phyloP scores from a whole-genome alignment of 1,140 invertebrate genomes.

The Drosophila kepulauana region DNA sequence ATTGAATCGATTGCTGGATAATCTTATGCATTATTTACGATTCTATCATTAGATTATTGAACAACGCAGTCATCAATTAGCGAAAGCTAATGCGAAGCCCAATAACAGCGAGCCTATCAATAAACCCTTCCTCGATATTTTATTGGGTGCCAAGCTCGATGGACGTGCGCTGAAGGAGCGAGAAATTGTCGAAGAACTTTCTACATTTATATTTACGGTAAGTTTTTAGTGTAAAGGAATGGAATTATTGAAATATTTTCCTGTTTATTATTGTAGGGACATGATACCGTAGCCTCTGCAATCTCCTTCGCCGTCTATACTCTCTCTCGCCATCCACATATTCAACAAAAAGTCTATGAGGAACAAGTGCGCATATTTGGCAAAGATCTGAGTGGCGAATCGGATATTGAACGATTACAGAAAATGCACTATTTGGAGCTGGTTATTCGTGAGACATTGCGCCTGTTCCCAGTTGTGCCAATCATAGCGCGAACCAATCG shows the following conservation, averaged over 20 bases:
- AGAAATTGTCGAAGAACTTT: conserved; percentile 90
- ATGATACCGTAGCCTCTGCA: conserved; percentile 72
- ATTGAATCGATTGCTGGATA: not conserved
- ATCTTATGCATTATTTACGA: not conserved
- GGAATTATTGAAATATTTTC: not conserved
- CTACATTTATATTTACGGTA: conserved; percentile 92
- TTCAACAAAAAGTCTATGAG: conserved; percentile 86
- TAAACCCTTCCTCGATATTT: conserved; percentile 70
- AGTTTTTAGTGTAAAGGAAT: conserved; percentile 12
- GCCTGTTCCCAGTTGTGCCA: conserved; percentile 91
- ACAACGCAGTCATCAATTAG: conserved; percentile 49
- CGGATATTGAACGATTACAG: conserved; percentile 85
- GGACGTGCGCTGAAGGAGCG: conserved; percentile 87
- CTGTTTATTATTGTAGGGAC: conserved; percentile 86
- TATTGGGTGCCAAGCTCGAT: conserved; percentile 85
- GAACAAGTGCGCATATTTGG: conserved; percentile 87
- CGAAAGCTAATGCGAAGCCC: not conserved
- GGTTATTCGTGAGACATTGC: conserved; percentile 89
- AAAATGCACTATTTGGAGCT: conserved; percentile 89
- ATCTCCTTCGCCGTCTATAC: conserved; percentile 77
- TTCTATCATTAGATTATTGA: conserved; percentile 50
- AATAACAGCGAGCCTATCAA: not conserved
- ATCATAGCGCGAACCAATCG: conserved; percentile 87
- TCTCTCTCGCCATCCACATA: conserved; percentile 66
- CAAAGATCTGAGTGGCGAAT: conserved; percentile 58